phyloP scores from a whole-genome alignment of 2,797 vertebrate species.

The Myiotriccus ornatus region DNA sequence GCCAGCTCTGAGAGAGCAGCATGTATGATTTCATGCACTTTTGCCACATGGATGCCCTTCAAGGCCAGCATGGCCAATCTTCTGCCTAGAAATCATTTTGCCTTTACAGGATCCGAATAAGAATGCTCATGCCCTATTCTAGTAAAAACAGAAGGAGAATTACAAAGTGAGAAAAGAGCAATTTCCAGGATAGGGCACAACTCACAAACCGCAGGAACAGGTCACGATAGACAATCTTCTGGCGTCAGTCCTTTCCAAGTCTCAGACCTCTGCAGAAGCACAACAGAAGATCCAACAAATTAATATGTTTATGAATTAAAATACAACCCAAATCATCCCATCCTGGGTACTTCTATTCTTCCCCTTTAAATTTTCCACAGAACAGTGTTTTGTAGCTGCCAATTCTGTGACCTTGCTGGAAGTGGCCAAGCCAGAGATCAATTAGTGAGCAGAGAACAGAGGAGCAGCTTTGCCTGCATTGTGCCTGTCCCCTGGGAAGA shows the following conservation, averaged over 20 bases:
- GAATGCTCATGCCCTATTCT: background rate
- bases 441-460: slow-evolving; percentile 54
- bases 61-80: background rate
- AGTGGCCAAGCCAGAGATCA: slow-evolving; percentile 68
- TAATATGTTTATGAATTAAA: background rate
- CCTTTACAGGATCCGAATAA: background rate
- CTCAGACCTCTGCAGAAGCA: slow-evolving; percentile 20
- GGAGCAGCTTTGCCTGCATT: slow-evolving; percentile 2
- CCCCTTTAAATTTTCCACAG: slow-evolving; percentile 35
- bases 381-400: background rate
- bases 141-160: background rate
- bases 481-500: slow-evolving; percentile 14
- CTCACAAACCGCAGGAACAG: background rate
- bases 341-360: slow-evolving; percentile 8
- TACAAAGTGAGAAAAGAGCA: background rate
- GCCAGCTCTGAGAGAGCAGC: background rate
- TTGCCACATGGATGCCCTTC: background rate
- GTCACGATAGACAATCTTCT: background rate
- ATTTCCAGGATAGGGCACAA: background rate
- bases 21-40: background rate
- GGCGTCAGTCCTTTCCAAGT: background rate
- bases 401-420: slow-evolving; percentile 64
- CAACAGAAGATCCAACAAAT: background rate
- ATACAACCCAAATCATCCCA: background rate
- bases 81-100: background rate